Conservation (phyloP, 2,113 vertebrate species). For the Maccullochella peelii region DNA sequence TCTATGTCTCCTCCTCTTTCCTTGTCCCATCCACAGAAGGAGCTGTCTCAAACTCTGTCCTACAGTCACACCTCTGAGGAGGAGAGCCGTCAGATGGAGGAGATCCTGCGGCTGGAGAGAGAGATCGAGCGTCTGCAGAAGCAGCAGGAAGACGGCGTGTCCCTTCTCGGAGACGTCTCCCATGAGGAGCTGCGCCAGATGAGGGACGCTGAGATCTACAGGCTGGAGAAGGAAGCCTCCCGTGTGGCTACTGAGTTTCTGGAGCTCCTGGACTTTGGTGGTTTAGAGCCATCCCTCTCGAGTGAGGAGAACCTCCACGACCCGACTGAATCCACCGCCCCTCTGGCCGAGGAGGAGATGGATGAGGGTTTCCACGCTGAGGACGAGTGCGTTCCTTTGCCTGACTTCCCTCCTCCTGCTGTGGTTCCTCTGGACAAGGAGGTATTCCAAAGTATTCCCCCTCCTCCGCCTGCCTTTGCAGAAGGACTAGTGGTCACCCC, state of each 20-base stretch:
- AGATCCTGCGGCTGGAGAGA: slow-evolving; percentile 91
- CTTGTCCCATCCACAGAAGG: slow-evolving; percentile 60
- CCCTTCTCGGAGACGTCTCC: slow-evolving; percentile 85
- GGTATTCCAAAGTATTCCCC: slow-evolving; percentile 79
- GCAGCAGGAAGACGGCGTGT: slow-evolving; percentile 90
- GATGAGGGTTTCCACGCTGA: slow-evolving; percentile 91
- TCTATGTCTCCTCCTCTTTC: neutral
- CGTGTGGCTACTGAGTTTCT: slow-evolving; percentile 91
- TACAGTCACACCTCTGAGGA: slow-evolving; percentile 84
- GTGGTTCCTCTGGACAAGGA: slow-evolving; percentile 75
- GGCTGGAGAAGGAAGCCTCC: slow-evolving; percentile 91
- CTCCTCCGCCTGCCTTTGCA: slow-evolving; percentile 81
- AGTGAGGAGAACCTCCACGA: slow-evolving; percentile 90
- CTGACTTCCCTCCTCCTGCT: slow-evolving; percentile 78
- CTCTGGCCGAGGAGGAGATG: slow-evolving; percentile 88
- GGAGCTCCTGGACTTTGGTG: slow-evolving; percentile 91
- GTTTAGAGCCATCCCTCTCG: slow-evolving; percentile 86
- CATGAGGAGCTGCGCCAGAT: slow-evolving; percentile 86
- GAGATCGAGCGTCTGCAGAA: slow-evolving; percentile 92
- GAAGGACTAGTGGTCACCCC: slow-evolving; percentile 60
- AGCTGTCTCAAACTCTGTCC: slow-evolving; percentile 59
- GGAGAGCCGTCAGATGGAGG: slow-evolving; percentile 92
- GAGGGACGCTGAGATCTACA: slow-evolving; percentile 89
- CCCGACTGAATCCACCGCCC: slow-evolving; percentile 84
- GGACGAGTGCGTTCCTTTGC: slow-evolving; percentile 83